Percentiles rank a stretch among this genome's conserved stretches.
Evolutionary conservation across 2,797 vertebrate species (phyloP).

Genomic region (Podargus strigoides): DNA sequence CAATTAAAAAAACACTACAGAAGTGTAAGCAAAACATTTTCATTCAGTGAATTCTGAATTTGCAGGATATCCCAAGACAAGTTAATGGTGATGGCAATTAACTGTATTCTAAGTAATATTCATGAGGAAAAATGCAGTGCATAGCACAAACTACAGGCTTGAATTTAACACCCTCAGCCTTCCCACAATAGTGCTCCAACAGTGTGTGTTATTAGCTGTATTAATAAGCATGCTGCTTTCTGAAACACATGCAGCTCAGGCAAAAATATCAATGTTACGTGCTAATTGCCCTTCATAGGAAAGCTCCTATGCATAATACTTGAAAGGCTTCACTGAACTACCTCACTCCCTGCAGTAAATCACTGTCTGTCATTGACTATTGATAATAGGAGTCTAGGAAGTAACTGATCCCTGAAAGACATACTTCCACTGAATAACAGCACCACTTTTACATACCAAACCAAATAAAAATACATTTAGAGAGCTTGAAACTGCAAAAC

Average conservation of each 20-base stretch:
- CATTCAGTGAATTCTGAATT: neutral
- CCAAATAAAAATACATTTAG: neutral
- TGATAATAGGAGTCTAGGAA: neutral
- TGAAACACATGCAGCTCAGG: neutral
- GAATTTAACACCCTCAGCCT: neutral
- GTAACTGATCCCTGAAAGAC: conserved; percentile 46
- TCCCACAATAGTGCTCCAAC: neutral
- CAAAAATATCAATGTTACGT: neutral
- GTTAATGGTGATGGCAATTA: neutral
- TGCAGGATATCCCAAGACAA: neutral
- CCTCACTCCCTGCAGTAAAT: neutral
- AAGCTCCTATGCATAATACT: neutral
- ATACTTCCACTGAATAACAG: neutral
- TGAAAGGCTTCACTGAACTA: conserved; percentile 20
- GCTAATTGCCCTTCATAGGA: conserved; percentile 6
- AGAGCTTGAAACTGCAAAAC: neutral
- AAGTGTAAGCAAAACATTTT: neutral
- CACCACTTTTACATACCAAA: neutral
- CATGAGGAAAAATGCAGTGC: neutral
- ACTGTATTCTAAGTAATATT: neutral
- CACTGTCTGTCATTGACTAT: neutral
- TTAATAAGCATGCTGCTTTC: neutral
- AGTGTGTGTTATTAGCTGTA: neutral
- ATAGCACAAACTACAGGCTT: neutral
- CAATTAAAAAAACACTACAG: neutral